Evolutionary conservation across 2,888 invertebrate genomes (phyloP), one percentile per base, ranked within the genome.

Genomic region (Pharmacophagus antenor): DNA sequence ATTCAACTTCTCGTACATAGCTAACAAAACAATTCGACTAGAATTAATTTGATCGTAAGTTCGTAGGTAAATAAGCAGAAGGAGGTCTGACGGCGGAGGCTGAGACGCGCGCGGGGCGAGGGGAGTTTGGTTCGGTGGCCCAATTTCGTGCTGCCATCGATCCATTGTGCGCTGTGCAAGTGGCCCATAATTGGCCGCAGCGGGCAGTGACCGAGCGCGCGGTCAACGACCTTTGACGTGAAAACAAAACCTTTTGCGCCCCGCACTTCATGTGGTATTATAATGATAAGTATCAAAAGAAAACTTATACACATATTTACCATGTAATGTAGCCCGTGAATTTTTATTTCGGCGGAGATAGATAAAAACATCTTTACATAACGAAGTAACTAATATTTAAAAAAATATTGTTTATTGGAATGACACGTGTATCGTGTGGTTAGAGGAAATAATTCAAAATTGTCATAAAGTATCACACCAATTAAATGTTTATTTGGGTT

Each of bases 181-280:
- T 90, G 89, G 88, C 89, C 88, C 90, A 89, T 90, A 89, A 90
- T 90, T 90, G 89, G 89, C 86, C 85, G 84, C 84, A 84, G 85
- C 85, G 88, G 88, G 84, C 90, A 89, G 77, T 88, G 88, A 90
- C 90, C 90, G 90, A 74, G 84, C 84, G 80, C 68, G 74, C 84
- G 88, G 88, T 83, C 88, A 75, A 73, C 78, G 88, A 88, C 86
- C 87, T 73, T 71, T 76, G 71, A 78, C 82, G 83, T 86, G 87
- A 89, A 91, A 91, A 86, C 85, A 88, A 87, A 87, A 88, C 85
- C 88, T 85, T 72, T 77, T 62, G 57, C 70, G 70, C 68, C 65
- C 71, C 67, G 67, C 72, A 66, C 70, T 67, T 69, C 68, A 37
- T 55, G 20, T 21, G 46, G 22, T 67, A 75, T 66, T 67, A 68